A percentile compares a stretch with the other conserved stretches of the same genome.
phyloP scores from a whole-genome alignment of 2,888 invertebrate species.

The Lamellibrachia columna region DNA sequence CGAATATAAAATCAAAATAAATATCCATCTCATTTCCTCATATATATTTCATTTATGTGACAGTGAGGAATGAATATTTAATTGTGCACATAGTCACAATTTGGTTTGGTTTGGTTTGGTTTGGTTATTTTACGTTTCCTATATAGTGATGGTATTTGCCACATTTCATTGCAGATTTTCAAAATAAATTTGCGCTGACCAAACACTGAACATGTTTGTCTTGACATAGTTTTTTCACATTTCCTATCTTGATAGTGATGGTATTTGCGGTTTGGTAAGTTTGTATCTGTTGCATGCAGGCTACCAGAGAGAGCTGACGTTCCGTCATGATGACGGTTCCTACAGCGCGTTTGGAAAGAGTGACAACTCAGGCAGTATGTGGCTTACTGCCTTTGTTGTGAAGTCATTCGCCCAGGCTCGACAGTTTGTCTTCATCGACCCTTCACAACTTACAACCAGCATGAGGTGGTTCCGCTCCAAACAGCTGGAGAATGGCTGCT shows the following conservation, averaged over 20 bases:
- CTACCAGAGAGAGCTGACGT: constrained; percentile 3
- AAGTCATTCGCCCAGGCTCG: constrained; percentile 75
- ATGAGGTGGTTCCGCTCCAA: constrained; percentile 61
- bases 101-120: no score
- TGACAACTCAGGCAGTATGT: constrained; percentile 54
- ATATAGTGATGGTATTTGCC: no score
- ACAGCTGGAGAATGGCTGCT: constrained; percentile 82
- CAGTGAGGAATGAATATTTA: no score
- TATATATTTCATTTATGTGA: no score
- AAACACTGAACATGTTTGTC: no score
- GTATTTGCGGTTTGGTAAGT: neutral
- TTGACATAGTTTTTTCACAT: neutral
- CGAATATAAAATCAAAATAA: no score
- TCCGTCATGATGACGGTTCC: constrained; percentile 18
- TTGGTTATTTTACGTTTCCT: no score
- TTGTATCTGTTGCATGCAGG: neutral
- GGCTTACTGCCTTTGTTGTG: constrained; percentile 80
- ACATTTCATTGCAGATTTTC: no score
- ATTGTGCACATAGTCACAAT: no score
- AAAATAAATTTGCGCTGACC: no score
- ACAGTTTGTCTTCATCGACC: constrained; percentile 70
- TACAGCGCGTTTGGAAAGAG: constrained; percentile 45
- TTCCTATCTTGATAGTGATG: neutral
- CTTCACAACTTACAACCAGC: constrained; percentile 59
- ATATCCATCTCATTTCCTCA: no score